Evolutionary conservation across 2,797 vertebrate genomes (phyloP).

Genomic region (Gymnocypris eckloni): DNA sequence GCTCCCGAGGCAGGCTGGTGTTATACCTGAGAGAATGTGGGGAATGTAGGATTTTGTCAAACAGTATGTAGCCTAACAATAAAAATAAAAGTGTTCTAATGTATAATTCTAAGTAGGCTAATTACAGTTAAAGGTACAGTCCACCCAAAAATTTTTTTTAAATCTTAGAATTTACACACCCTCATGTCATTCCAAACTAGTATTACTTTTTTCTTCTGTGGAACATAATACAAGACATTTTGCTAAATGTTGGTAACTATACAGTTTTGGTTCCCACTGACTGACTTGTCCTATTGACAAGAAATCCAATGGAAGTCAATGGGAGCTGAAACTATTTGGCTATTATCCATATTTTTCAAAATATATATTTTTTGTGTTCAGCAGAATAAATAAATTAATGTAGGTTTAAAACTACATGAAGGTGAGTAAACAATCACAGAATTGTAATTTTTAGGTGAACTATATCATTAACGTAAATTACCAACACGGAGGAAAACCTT

Average conservation of each 20-base stretch:
- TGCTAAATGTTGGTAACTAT: background rate
- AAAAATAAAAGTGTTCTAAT: background rate
- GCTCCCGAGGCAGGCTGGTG: conserved; percentile 63
- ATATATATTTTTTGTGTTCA: background rate
- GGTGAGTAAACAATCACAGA: too few relatives aligned
- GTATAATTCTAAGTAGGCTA: background rate
- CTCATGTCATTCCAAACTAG: background rate
- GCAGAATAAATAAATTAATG: background rate
- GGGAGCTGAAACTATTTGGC: background rate
- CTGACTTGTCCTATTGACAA: background rate
- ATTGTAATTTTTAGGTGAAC: too few relatives aligned
- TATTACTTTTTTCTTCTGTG: background rate
- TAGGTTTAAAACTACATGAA: background rate
- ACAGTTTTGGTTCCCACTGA: too few relatives aligned
- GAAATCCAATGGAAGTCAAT: background rate
- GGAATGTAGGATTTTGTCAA: background rate
- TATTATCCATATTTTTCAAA: too few relatives aligned
- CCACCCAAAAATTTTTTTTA: background rate
- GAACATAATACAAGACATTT: background rate
- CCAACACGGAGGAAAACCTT: too few relatives aligned
- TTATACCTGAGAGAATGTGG: conserved; percentile 61
- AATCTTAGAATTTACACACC: background rate
- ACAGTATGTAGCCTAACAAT: background rate
- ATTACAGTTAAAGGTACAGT: background rate
- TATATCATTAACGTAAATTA: too few relatives aligned